Evolutionary conservation across 2,888 invertebrate species (phyloP).

Genomic region (Idaea biselata): DNA sequence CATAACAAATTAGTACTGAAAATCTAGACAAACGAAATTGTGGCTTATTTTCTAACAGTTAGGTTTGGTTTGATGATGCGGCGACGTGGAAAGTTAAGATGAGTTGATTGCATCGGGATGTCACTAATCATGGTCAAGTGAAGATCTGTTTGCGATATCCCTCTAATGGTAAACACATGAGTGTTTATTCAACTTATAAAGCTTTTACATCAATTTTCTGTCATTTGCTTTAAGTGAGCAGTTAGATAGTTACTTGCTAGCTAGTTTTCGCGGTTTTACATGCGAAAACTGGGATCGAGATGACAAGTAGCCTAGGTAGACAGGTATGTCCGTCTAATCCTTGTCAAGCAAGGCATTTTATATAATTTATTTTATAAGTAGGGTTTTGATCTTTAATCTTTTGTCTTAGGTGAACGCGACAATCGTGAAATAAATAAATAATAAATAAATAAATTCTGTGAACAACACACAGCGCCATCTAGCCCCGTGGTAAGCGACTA

Average conservation of each 20-base stretch:
- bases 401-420: too few relatives aligned
- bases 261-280: too few relatives aligned
- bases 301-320: too few relatives aligned
- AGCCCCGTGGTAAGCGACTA: too few relatives aligned
- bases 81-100: constrained; percentile 45
- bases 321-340: too few relatives aligned
- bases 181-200: neutral
- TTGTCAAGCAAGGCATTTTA: too few relatives aligned
- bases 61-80: constrained; percentile 4
- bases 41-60: neutral
- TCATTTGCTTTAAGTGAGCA: neutral
- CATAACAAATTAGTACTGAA: neutral
- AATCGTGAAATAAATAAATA: too few relatives aligned
- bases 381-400: too few relatives aligned
- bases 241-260: neutral
- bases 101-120: constrained; percentile 46
- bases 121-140: constrained; percentile 42
- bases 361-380: too few relatives aligned
- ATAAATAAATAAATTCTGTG: too few relatives aligned
- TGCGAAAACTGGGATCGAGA: too few relatives aligned
- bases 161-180: neutral
- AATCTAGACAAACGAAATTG: neutral
- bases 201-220: neutral
- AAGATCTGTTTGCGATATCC: neutral
- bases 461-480: too few relatives aligned